Base-by-base conservation (phyloP, 2,888 invertebrate species). In the Trypoxylon attenuatum region DNA sequence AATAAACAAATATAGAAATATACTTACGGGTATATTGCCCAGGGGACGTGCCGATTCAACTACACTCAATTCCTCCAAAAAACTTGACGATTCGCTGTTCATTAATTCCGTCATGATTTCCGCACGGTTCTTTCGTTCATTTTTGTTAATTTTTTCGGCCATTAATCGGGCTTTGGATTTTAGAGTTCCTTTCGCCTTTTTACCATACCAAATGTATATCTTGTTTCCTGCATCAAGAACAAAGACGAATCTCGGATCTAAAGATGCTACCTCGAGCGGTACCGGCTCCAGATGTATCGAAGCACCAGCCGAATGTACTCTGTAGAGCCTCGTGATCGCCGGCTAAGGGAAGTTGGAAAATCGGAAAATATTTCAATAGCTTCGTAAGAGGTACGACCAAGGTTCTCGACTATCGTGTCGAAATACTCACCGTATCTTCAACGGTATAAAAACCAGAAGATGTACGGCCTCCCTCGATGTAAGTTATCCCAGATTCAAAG, bases 71-170 rank as follows among this genome's bases (percentile, higher is more conserved):
- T 90, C 89, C 53, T 90, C 89, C 95, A 97, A 96, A 88, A 99
- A 99, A 21, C 94, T 94, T 4, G 88, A 88, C 4, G 93, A 92
- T 83, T 99, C 98, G 58, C 92, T 91, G 0, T 94, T 94, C 86
- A 96, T 94, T 29, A 90, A 89, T 84, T 97, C 94, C 0, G 95
- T 92, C 39, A 95, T 88, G 56, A 99, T 93, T 82, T 98, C 97
- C 0, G 97, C 94, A 84, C 94, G 94, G 84, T 96, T 96, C 87
- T 99, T 99, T 16, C 99, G 90, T 87, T 99, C 99, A 83, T 97
- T 96, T 88, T 99, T 99, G 87, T 98, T 99, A 59, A 99, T 96
- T 88, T 99, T 99, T 87, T 99, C 99, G 1, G 98, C 96, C 89
- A 99, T 92, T 10, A 99, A 89, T 53, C 97, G 90, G 0, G 94